A percentile compares a stretch with the other conserved stretches of the same genome.
These are phyloP conservation scores for Matsumyia berberina DNA, from an alignment of 2,888 invertebrate species.

Conservation along the genomic window DNA sequence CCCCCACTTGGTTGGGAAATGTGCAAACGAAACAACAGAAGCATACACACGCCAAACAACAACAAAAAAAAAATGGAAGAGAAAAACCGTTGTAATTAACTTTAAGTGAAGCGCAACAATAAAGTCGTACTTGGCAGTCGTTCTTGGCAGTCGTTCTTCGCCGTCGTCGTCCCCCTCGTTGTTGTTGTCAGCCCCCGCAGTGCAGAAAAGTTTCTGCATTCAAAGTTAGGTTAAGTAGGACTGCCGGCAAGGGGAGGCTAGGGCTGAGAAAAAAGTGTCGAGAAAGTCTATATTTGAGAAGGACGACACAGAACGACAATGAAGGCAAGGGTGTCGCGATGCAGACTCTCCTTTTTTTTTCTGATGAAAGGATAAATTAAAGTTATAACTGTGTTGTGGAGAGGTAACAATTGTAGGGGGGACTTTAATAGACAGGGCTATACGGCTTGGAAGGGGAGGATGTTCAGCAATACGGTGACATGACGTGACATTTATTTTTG, in stretches of 20 bases:
- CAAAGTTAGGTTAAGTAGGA: slow-evolving; percentile 35
- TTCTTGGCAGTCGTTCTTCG: neutral
- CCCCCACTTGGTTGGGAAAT: slow-evolving; percentile 32
- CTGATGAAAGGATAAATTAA: slow-evolving; percentile 6
- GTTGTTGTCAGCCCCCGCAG: neutral
- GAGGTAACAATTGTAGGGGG: neutral
- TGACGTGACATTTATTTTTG: neutral
- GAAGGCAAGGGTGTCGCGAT: neutral
- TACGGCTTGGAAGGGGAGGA: slow-evolving; percentile 1
- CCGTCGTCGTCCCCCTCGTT: neutral
- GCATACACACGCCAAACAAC: slow-evolving; percentile 9
- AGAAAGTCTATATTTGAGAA: slow-evolving; percentile 38
- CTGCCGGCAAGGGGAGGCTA: neutral
- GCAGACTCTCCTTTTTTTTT: neutral
- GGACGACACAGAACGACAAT: slow-evolving; percentile 22
- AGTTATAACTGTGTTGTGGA: slow-evolving; percentile 1
- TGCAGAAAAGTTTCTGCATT: slow-evolving; percentile 59
- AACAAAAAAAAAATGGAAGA: neutral
- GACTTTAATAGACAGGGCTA: neutral
- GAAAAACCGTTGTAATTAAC: slow-evolving; percentile 66
- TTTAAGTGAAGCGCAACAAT: slow-evolving; percentile 74
- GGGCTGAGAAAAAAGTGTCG: slow-evolving; percentile 41
- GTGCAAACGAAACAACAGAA: slow-evolving; percentile 51
- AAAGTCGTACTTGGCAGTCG: slow-evolving; percentile 64
- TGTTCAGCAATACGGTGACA: slow-evolving; percentile 3